Evolutionary conservation across 2,797 vertebrate genomes (phyloP).

Genomic region (Myiotriccus ornatus): DNA sequence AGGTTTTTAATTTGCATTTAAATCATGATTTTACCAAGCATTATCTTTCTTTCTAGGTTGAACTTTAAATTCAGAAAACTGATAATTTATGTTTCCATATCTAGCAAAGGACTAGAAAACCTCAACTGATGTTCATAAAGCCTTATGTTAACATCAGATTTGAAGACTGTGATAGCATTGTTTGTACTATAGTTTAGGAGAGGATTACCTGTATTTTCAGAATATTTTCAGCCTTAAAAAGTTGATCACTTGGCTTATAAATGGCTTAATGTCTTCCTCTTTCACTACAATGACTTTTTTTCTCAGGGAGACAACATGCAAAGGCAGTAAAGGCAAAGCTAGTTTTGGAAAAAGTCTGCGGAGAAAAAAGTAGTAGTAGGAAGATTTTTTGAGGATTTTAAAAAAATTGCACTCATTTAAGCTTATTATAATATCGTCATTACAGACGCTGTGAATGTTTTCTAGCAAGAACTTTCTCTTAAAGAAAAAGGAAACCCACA

Average conservation of each 20-base stretch:
- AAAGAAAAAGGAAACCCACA: not conserved
- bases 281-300: not conserved
- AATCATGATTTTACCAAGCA: not conserved
- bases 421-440: not conserved
- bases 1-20: not conserved
- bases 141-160: not conserved
- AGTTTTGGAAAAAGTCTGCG: not conserved
- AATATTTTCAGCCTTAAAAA: not conserved
- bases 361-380: not conserved
- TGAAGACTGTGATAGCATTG: not conserved
- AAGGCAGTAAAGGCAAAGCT: not conserved
- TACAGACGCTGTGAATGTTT: not conserved
- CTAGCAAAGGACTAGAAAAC: not conserved
- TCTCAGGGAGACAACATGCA: not conserved
- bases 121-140: not conserved
- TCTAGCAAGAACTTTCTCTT: not conserved
- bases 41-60: not conserved
- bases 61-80: not conserved
- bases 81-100: not conserved
- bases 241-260: not conserved
- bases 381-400: slow-evolving; percentile 3
- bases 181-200: not conserved
- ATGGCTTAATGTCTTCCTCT: not conserved
- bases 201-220: not conserved
- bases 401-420: not conserved